Percentiles rank a stretch among this genome's conserved stretches.
phyloP scores from a whole-genome alignment of 2,797 vertebrate genomes.

The Novumbra hubbsi region DNA sequence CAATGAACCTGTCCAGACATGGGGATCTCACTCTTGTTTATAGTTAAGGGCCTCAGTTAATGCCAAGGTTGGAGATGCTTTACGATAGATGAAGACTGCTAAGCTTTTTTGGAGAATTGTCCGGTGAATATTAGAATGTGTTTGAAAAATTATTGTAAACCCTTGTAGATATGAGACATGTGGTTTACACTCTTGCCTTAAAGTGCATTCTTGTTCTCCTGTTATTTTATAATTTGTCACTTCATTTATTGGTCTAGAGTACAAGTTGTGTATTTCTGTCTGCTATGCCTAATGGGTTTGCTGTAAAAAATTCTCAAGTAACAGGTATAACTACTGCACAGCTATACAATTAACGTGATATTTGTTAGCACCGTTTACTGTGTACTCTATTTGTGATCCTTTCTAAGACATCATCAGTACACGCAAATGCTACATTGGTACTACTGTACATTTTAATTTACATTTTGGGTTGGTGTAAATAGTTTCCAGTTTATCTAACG shows the following conservation, averaged over 20 bases:
- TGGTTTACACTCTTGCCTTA: constrained; percentile 16
- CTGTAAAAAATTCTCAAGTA: neutral
- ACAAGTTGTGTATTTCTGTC: neutral
- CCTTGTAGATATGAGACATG: neutral
- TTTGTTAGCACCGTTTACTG: neutral
- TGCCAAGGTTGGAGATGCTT: neutral
- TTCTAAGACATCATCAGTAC: neutral
- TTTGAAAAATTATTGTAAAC: constrained; percentile 2
- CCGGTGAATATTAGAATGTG: neutral
- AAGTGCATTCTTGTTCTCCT: constrained; percentile 10
- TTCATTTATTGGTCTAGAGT: constrained; percentile 1
- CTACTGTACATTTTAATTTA: neutral
- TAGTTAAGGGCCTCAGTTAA: neutral
- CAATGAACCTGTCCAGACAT: neutral
- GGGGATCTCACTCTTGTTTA: neutral
- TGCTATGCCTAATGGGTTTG: neutral
- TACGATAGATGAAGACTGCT: neutral
- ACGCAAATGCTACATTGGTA: neutral
- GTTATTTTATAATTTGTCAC: constrained; percentile 1
- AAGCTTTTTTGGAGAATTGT: neutral
- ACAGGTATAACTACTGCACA: neutral
- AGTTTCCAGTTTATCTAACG: neutral
- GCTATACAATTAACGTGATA: neutral
- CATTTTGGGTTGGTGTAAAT: neutral
- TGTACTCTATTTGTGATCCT: constrained; percentile 1